phyloP scores from a whole-genome alignment of 2,888 invertebrate genomes.

The Endomychus coccineus region DNA sequence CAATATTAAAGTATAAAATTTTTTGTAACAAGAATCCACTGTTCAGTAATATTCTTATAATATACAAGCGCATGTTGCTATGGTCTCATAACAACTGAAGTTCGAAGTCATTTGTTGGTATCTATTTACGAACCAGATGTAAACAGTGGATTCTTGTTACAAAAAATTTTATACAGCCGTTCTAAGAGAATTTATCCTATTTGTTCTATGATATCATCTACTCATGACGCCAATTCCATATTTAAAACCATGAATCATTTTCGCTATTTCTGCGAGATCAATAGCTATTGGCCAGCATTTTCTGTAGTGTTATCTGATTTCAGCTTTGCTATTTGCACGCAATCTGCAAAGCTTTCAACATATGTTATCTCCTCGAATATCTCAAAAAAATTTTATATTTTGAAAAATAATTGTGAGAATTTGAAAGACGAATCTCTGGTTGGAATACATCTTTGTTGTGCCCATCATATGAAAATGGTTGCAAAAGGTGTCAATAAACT shows the following conservation, averaged over 20 bases:
- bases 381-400: not conserved
- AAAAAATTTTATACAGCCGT: constrained; percentile 5
- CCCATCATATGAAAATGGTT: too few species aligned
- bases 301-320: not conserved
- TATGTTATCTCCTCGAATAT: not conserved
- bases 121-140: too few species aligned
- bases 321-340: constrained; percentile 2
- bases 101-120: not conserved
- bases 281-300: constrained; percentile 3
- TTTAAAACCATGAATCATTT: not conserved
- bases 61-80: not conserved
- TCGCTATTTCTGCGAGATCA: not conserved
- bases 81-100: not conserved
- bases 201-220: constrained; percentile 1
- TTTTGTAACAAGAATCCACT: not conserved
- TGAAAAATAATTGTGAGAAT: too few species aligned
- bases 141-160: too few species aligned
- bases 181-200: not conserved
- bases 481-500: too few species aligned
- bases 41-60: not conserved
- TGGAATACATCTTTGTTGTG: too few species aligned
- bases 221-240: not conserved
- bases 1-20: not conserved
- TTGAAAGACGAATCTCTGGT: too few species aligned
- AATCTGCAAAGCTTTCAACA: constrained; percentile 1